phyloP scores from a whole-genome alignment of 2,797 vertebrate species.

The Pseudomugil tenellus region DNA sequence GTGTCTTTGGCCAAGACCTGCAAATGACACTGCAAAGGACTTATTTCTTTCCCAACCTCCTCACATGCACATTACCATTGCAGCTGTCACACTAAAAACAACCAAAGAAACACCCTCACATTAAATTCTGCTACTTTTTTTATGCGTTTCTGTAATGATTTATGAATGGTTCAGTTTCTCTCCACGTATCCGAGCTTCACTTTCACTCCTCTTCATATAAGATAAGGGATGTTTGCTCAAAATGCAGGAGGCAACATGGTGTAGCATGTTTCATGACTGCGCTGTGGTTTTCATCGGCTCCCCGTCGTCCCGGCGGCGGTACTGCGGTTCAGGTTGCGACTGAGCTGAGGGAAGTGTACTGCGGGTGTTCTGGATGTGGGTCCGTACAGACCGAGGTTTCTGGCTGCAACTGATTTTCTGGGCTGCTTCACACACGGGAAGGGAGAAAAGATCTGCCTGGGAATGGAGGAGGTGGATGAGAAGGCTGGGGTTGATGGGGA shows the following conservation, averaged over 20 bases:
- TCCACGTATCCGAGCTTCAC: constrained; percentile 1
- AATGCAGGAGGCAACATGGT: constrained; percentile 64
- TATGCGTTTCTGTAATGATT: constrained; percentile 24
- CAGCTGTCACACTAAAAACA: not conserved
- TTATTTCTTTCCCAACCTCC: constrained; percentile 7
- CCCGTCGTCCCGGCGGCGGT: constrained; percentile 81
- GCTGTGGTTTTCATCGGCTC: constrained; percentile 73
- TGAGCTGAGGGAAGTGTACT: constrained; percentile 95
- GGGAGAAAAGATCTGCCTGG: constrained; percentile 86
- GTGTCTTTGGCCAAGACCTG: no score
- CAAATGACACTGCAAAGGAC: constrained; percentile 42
- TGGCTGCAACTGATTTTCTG: constrained; percentile 90
- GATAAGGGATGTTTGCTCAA: constrained; percentile 26
- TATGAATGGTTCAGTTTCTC: not conserved
- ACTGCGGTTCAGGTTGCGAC: constrained; percentile 84
- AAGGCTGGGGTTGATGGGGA: constrained; percentile 50
- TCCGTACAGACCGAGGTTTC: constrained; percentile 95
- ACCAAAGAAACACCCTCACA: constrained; percentile 1
- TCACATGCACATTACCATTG: constrained; percentile 7
- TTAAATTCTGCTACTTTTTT: constrained; percentile 1
- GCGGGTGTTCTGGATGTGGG: constrained; percentile 92
- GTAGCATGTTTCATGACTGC: not conserved
- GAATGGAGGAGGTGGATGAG: constrained; percentile 1
- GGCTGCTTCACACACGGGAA: constrained; percentile 95
- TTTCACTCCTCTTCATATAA: constrained; percentile 10